Conservation (phyloP, 2,797 vertebrate species). For the Pelobates cultripes region DNA sequence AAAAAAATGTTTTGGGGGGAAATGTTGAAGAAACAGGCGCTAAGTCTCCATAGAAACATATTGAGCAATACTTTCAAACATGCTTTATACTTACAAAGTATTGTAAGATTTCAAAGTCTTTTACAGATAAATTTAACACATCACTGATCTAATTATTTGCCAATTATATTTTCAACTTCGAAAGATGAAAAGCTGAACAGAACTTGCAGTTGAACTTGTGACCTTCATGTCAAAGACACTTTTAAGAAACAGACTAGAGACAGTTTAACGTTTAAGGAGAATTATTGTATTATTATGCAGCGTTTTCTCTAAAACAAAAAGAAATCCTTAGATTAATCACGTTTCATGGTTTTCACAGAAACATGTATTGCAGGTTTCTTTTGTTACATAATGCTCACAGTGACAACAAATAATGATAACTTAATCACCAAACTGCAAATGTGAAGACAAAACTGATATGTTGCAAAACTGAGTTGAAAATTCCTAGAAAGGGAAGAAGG, state of each 20-base stretch:
- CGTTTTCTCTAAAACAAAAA: no score
- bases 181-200: constrained; percentile 19
- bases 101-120: constrained; percentile 14
- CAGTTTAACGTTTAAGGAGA: no score
- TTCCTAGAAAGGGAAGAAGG: no score
- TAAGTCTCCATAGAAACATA: constrained; percentile 44
- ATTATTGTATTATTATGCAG: no score
- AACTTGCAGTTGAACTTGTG: constrained; percentile 21
- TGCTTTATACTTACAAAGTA: constrained; percentile 8
- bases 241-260: background rate
- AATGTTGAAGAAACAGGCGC: constrained; percentile 23
- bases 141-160: constrained; percentile 26
- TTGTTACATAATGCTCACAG: no score
- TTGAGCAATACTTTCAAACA: constrained; percentile 24
- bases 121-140: constrained; percentile 15
- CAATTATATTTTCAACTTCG: constrained; percentile 20
- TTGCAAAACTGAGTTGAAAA: no score
- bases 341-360: no score
- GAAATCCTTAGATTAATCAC: no score
- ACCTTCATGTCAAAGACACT: constrained; percentile 1
- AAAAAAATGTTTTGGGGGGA: background rate
- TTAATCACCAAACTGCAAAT: no score
- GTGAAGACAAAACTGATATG: no score
- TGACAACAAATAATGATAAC: no score
- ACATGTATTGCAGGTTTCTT: no score